Evolutionary conservation across 2,797 vertebrate species (phyloP), one percentile per base, ranked within the genome.

Genomic region (Nyctalus aviator): DNA sequence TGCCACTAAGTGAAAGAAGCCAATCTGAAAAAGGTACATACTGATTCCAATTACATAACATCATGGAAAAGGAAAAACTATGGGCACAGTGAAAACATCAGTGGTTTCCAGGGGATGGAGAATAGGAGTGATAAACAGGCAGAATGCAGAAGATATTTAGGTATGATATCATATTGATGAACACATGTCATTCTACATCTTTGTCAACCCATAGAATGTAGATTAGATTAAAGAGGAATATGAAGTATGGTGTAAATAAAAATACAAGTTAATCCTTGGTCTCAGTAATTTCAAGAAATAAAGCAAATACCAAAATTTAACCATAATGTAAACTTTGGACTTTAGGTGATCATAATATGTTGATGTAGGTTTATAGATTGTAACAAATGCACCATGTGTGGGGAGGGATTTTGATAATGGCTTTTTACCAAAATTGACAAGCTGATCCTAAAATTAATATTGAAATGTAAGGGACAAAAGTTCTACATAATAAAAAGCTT

Each of bases 251-350:
- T 99, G 99, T 99, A 99, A 99, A 99, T 99, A 99, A 99, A 98
- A 99, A 98, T 98, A 99, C 99, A 98, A 99, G 99, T 98, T 99
- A 99, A 99, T 99, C 99, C 99, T 99, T 99, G 99, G 98, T 99
- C 99, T 99, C 98, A 98, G 98, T 98, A 98, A 98, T 98, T 99
- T 99, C 99, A 99, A 99, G 98, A 99, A 98, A 99, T 99, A 98
- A 98, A 98, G 98, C 98, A 98, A 97, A 98, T 94, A 97, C 21
- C 32, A 57, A 57, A 37, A 78, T 25, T 53, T 53, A 35, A 32
- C 30, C 10, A 23, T 76, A 50, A 50, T 76, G 30, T 50, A 50
- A 50, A n/a, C 27, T 75, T 25, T 37, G 32, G 21, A 35, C 32
- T 77, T 35, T 8, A 77, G 50, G 21, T 78, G 21, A 57, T 37